phyloP scores from a whole-genome alignment of 2,888 invertebrate genomes.

The Gortyna flavago region DNA sequence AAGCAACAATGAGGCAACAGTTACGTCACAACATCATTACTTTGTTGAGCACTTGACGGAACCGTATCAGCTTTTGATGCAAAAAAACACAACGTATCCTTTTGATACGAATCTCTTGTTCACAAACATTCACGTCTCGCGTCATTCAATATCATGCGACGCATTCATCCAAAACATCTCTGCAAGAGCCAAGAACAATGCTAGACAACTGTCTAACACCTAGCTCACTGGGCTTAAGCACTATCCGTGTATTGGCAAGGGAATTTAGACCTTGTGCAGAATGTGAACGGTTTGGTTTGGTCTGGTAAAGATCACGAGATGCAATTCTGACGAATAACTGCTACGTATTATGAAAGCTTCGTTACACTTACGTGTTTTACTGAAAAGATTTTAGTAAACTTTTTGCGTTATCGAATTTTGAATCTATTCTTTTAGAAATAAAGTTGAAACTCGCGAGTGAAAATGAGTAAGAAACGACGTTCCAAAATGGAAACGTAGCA shows the following conservation, averaged over 20 bases:
- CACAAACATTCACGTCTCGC: conserved; percentile 62
- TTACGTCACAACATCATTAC: conserved; percentile 26
- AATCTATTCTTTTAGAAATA: accelerated
- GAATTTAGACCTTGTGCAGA: conserved; percentile 57
- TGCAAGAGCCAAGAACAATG: conserved; percentile 67
- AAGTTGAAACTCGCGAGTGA: conserved; percentile 30
- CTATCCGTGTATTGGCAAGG: conserved; percentile 35
- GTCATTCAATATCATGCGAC: conserved; percentile 65
- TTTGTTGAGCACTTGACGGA: conserved; percentile 59
- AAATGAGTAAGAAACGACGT: conserved; percentile 2
- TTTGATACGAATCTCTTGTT: conserved; percentile 63
- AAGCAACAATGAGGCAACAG: conserved; percentile 23
- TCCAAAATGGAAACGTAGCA: conserved; percentile 18
- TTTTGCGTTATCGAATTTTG: neutral
- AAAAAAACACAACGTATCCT: conserved; percentile 58
- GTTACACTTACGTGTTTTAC: conserved; percentile 65
- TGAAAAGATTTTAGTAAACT: conserved; percentile 27
- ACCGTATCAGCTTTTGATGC: conserved; percentile 46
- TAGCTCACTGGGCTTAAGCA: conserved; percentile 68
- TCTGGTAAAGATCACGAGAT: conserved; percentile 57
- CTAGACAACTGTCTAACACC: conserved; percentile 75
- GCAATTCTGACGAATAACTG: conserved; percentile 76
- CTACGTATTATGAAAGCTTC: conserved; percentile 79
- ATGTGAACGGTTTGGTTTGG: conserved; percentile 56
- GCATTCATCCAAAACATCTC: conserved; percentile 74